phyloP scores from a whole-genome alignment of 1,140 invertebrate genomes.

The Ceratina calcarata region DNA sequence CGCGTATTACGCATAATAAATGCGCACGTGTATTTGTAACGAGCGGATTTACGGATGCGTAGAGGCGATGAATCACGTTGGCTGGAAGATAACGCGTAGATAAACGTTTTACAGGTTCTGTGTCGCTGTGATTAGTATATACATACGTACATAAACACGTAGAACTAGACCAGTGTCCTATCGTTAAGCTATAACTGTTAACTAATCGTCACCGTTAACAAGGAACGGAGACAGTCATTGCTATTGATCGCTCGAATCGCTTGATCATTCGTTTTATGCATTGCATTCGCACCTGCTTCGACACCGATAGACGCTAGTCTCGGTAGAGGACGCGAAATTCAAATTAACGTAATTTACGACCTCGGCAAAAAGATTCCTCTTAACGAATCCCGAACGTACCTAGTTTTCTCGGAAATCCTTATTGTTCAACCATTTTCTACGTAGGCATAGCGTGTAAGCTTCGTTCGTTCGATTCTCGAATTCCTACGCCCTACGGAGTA shows the following conservation, averaged over 20 bases:
- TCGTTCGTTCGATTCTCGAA: too few relatives aligned
- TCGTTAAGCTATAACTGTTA: conserved; percentile 37
- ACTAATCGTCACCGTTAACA: not conserved
- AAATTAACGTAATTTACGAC: too few relatives aligned
- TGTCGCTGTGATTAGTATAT: conserved; percentile 64
- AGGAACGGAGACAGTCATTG: conserved; percentile 43
- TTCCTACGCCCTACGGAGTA: too few relatives aligned
- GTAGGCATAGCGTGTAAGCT: too few relatives aligned
- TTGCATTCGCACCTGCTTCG: too few relatives aligned
- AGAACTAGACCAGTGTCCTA: conserved; percentile 60
- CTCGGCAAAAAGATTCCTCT: too few relatives aligned
- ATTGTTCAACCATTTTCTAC: too few relatives aligned
- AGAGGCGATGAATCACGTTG: conserved; percentile 37
- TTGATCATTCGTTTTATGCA: not conserved
- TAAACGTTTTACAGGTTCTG: conserved; percentile 54
- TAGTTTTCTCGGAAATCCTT: too few relatives aligned
- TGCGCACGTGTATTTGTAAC: conserved; percentile 11
- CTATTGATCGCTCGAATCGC: conserved; percentile 39
- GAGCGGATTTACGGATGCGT: not conserved
- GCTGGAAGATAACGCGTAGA: conserved; percentile 45
- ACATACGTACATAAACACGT: not conserved
- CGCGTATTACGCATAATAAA: conserved; percentile 3
- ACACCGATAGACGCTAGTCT: too few relatives aligned
- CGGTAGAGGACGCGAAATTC: too few relatives aligned
- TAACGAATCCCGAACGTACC: too few relatives aligned